phyloP scores from a whole-genome alignment of 2,888 invertebrate species.

The Troides aeacus region DNA sequence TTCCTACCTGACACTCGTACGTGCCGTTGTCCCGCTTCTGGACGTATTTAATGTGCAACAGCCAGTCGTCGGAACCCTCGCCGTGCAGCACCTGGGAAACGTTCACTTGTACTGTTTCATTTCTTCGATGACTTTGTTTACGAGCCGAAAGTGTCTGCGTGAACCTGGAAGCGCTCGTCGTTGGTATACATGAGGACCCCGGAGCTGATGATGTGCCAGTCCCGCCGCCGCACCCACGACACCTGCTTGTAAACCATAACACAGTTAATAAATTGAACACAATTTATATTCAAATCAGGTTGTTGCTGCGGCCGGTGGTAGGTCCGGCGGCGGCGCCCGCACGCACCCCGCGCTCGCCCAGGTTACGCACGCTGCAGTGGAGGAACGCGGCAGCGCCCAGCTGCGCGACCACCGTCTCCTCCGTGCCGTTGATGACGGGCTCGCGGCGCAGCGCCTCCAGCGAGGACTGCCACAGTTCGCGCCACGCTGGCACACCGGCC shows the following conservation, averaged over 20 bases:
- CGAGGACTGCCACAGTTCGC: constrained; percentile 81
- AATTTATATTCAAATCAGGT: too few species aligned
- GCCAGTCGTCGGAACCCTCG: constrained; percentile 94
- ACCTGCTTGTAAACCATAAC: constrained; percentile 78
- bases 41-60: constrained; percentile 94
- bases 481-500: constrained; percentile 78
- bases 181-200: constrained; percentile 95
- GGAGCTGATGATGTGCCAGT: constrained; percentile 96
- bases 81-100: constrained; percentile 83
- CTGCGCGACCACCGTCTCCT: constrained; percentile 87
- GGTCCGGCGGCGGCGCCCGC: not conserved
- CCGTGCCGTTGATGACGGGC: constrained; percentile 85
- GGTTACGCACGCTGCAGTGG: constrained; percentile 88
- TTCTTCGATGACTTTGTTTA: too few species aligned
- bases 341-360: constrained; percentile 86
- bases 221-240: constrained; percentile 94
- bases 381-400: constrained; percentile 89
- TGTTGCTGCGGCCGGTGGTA: too few species aligned
- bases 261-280: too few species aligned
- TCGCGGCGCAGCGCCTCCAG: constrained; percentile 67
- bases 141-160: not conserved
- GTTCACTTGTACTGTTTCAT: too few species aligned
- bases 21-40: constrained; percentile 94
- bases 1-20: constrained; percentile 91
- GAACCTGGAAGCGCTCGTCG: constrained; percentile 88